These are phyloP conservation scores for Cotesia congregata DNA, from an alignment of 2,888 invertebrate genomes.

Conservation along the genomic window DNA sequence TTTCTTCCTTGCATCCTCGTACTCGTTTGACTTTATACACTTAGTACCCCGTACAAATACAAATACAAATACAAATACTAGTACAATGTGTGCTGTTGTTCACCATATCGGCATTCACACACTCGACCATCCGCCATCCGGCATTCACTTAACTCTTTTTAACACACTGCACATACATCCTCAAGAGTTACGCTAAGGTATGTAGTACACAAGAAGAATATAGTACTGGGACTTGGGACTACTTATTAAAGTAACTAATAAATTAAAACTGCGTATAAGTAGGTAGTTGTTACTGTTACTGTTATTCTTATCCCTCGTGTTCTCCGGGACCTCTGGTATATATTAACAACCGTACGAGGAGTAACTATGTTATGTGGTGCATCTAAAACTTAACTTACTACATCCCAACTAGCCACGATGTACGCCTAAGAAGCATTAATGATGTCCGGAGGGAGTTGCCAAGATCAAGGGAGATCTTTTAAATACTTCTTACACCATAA, in stretches of 20 bases:
- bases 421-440: slow-evolving; percentile 34
- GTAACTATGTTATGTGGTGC: slow-evolving; percentile 19
- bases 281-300: slow-evolving; percentile 34
- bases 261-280: slow-evolving; percentile 51
- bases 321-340: background rate
- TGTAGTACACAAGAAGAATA: background rate
- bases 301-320: background rate
- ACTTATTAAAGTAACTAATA: slow-evolving; percentile 48
- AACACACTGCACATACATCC: background rate
- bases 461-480: background rate
- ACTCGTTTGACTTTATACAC: background rate
- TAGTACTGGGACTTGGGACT: slow-evolving; percentile 46
- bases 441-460: slow-evolving; percentile 36
- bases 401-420: background rate
- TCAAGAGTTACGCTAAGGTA: slow-evolving; percentile 14
- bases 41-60: background rate
- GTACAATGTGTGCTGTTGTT: slow-evolving; percentile 2
- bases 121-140: slow-evolving; percentile 25
- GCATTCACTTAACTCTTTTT: background rate
- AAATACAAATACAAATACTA: too few relatives aligned
- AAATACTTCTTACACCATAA: slow-evolving; percentile 22
- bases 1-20: slow-evolving; percentile 30
- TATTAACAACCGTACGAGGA: slow-evolving; percentile 1
- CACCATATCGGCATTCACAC: slow-evolving; percentile 34
- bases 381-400: background rate